Percentiles rank a stretch among this genome's conserved stretches.
These are phyloP conservation scores for Amphibalanus amphitrite DNA, from an alignment of 1,140 invertebrate genomes.

Conservation along the genomic window DNA sequence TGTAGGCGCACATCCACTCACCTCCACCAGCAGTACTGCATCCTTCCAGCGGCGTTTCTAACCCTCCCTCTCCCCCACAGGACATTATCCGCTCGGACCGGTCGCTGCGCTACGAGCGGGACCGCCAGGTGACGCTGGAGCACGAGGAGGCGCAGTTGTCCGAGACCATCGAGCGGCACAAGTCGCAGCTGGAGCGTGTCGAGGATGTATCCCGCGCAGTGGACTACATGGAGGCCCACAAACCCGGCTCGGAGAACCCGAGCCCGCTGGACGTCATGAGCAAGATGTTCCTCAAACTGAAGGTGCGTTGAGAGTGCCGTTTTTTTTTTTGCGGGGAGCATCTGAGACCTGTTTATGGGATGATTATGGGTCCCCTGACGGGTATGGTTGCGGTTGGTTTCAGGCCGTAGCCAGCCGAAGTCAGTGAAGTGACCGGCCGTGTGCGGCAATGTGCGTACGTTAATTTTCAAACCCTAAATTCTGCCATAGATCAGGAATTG, in stretches of 20 bases:
- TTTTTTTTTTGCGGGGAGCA: no score
- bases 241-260: no score
- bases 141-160: background rate
- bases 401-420: no score
- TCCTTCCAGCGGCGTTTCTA: constrained; percentile 29
- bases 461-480: no score
- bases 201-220: background rate
- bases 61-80: constrained; percentile 5
- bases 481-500: no score
- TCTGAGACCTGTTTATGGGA: no score
- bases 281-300: background rate
- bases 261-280: background rate
- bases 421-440: no score
- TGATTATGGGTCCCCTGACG: no score
- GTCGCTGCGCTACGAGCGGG: background rate
- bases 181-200: background rate
- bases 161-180: background rate
- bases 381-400: no score
- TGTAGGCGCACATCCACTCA: no score
- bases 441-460: no score
- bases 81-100: background rate
- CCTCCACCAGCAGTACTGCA: no score
- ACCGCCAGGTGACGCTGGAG: background rate
- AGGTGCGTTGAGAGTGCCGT: background rate
- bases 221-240: background rate